Evolutionary conservation across 2,113 vertebrate species (phyloP).

Genomic region (Indri indri): DNA sequence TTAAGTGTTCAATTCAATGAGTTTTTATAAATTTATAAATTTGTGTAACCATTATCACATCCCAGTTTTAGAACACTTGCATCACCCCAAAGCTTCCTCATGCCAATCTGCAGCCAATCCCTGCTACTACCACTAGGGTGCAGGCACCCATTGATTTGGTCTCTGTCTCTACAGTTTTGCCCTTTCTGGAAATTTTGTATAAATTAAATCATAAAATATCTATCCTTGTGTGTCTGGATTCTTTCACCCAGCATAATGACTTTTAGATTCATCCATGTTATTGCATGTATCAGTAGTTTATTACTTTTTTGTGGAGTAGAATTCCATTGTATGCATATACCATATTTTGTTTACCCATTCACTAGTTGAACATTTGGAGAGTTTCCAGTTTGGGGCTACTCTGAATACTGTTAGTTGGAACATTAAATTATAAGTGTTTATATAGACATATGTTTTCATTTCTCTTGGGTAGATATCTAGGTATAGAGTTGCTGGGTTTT

Average conservation of each 20-base stretch:
- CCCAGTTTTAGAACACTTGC: not conserved
- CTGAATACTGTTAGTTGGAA: not conserved
- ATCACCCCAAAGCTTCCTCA: not conserved
- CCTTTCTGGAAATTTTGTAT: not conserved
- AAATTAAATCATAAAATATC: not conserved
- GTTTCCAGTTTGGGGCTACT: not conserved
- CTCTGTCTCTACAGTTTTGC: not conserved
- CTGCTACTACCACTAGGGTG: not conserved
- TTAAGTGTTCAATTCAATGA: not conserved
- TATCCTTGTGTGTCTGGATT: not conserved
- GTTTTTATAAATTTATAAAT: slow-evolving; percentile 7
- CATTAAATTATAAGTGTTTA: not conserved
- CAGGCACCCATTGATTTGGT: not conserved
- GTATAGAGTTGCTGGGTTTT: not conserved
- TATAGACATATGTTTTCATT: not conserved
- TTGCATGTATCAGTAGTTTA: not conserved
- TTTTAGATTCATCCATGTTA: not conserved
- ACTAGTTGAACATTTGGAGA: not conserved
- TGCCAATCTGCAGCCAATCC: not conserved
- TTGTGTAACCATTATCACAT: not conserved
- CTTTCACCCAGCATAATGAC: not conserved
- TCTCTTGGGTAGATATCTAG: not conserved
- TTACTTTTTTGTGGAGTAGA: not conserved
- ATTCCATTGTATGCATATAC: not conserved
- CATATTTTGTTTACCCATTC: not conserved